phyloP scores from a whole-genome alignment of 1,140 invertebrate species.

The Drosophila prosaltans region DNA sequence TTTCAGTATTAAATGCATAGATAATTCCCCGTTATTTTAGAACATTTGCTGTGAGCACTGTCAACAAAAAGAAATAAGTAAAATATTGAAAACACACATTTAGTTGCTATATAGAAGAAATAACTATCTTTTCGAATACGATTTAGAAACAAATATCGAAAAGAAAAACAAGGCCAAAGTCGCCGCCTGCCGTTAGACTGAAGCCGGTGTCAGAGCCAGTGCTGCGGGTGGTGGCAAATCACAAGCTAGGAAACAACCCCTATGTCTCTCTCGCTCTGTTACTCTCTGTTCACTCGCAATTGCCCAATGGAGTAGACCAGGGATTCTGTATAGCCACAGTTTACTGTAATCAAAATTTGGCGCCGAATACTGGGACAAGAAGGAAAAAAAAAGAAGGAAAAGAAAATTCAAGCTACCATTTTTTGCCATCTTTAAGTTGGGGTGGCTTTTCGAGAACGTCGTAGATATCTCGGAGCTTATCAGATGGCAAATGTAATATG shows the following conservation, averaged over 20 bases:
- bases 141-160: neutral
- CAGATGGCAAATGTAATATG: slow-evolving; percentile 58
- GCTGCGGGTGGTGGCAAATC: slow-evolving; percentile 11
- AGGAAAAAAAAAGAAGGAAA: neutral
- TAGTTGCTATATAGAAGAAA: neutral
- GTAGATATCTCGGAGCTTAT: slow-evolving; percentile 28
- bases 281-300: neutral
- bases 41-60: too few species aligned
- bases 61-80: neutral
- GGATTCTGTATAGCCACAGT: slow-evolving; percentile 1
- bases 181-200: neutral
- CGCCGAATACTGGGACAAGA: slow-evolving; percentile 24
- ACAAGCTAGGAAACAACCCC: slow-evolving; percentile 8
- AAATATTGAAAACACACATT: neutral
- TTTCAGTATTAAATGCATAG: neutral
- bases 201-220: slow-evolving; percentile 8
- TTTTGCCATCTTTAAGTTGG: neutral
- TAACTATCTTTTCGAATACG: neutral
- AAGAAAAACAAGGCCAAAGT: neutral
- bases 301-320: neutral
- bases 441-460: neutral
- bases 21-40: neutral
- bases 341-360: slow-evolving; percentile 49
- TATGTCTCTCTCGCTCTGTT: slow-evolving; percentile 11
- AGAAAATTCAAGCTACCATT: neutral